A percentile compares a stretch with the other conserved stretches of the same genome.
phyloP scores from a whole-genome alignment of 2,797 vertebrate genomes.

The Tapera naevia region DNA sequence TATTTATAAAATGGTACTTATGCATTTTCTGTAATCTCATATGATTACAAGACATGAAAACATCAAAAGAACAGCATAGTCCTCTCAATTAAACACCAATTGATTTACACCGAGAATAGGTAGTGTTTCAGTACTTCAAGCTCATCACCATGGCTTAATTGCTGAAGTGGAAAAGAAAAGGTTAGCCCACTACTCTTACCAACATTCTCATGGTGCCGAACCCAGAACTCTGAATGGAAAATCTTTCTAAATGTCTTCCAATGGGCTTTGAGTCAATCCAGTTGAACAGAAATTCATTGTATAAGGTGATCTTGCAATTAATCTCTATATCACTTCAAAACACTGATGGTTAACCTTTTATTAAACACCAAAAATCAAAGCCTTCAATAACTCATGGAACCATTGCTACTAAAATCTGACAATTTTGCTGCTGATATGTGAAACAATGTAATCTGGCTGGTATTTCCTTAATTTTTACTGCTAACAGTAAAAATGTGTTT shows the following conservation, averaged over 20 bases:
- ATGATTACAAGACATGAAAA: background rate
- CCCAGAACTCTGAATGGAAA: background rate
- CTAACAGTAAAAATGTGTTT: background rate
- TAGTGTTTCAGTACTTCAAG: background rate
- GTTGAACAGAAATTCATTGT: background rate
- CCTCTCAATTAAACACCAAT: background rate
- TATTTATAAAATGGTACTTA: background rate
- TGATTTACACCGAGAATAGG: background rate
- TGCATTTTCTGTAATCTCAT: background rate
- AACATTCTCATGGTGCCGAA: background rate
- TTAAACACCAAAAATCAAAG: background rate
- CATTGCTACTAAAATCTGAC: background rate
- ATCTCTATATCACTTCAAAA: background rate
- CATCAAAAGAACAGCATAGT: background rate
- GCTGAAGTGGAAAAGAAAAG: slow-evolving; percentile 18
- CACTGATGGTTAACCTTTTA: background rate
- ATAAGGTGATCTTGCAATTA: background rate
- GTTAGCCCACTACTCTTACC: background rate
- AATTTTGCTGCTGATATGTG: background rate
- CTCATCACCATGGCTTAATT: background rate
- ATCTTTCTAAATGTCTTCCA: background rate
- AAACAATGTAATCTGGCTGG: background rate
- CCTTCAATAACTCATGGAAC: background rate
- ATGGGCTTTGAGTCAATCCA: background rate
- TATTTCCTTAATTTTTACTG: background rate